Evolutionary conservation across 2,797 vertebrate genomes (phyloP), one percentile per base, ranked within the genome.

Genomic region (Coreius guichenoti): DNA sequence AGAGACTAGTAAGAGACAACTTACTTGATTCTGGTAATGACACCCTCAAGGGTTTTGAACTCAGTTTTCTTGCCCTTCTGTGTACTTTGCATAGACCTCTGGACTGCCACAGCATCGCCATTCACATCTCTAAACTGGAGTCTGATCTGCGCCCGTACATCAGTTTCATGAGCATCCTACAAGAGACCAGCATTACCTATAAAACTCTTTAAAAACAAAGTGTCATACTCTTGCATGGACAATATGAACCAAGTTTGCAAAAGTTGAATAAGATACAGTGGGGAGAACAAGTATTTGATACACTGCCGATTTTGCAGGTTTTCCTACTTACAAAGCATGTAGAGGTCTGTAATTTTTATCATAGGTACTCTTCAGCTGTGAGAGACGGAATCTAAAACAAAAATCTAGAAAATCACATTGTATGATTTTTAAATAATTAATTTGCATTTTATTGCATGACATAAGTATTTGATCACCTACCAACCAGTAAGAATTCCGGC

Each of bases 11-110:
- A 39, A 39, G 36, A 39, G 36, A 39, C 36, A 39, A 39, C 97
- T 91, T 93, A 99, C 98, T 96, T 98, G 0, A 85, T 90, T 94
- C 97, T 95, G 36, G 95, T 97, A 88, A 99, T 98, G 89, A 99
- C 94, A 76, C 97, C 96, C 91, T 99, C 98, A 89, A 99, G 93
- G 4, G 97, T 99, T 95, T 98, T 99, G 87, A 99, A 99, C 84
- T 97, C 96, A 0, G 95, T 92, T 90, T 95, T 97, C 90, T 98
- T 99, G 82, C 96, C 96, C 89, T 98, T 99, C 93, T 98, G 97
- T 33, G 97, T 97, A 87, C 97, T 97, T 73, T 96, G 92, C 98
- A 99, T 98, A 86, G 98, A 98, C 87, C 98, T 94, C 0, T 99
- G 98, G 19, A 99, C 96, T 33, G 96, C 95, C 6, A 98, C 0